Evolutionary conservation across 2,113 vertebrate species (phyloP).

Genomic region (Sisor rabdophorus): DNA sequence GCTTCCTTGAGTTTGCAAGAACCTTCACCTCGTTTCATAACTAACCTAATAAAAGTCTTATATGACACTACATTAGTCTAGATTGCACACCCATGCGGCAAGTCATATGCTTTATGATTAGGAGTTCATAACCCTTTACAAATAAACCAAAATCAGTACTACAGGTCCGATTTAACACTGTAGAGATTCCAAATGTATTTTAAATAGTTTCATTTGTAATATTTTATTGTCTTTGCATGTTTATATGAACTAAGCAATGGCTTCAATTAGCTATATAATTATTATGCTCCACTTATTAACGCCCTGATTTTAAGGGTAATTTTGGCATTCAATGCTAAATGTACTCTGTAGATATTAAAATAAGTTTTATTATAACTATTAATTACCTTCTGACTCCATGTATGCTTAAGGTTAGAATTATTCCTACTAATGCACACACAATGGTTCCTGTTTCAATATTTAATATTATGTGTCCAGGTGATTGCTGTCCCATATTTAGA

Average conservation of each 20-base stretch:
- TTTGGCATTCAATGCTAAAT: neutral
- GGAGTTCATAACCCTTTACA: neutral
- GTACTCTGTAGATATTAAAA: neutral
- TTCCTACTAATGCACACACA: neutral
- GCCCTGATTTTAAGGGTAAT: neutral
- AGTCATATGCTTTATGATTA: constrained; percentile 12
- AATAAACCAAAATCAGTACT: neutral
- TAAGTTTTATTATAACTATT: neutral
- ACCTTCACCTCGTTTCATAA: constrained; percentile 10
- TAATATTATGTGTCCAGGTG: neutral
- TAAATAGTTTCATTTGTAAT: neutral
- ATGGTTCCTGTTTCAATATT: neutral
- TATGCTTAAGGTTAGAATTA: neutral
- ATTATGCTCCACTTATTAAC: neutral
- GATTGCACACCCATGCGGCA: constrained; percentile 24
- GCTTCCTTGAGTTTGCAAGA: constrained; percentile 40
- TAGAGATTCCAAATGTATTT: neutral
- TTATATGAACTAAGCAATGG: neutral
- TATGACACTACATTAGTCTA: constrained; percentile 27
- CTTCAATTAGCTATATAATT: neutral
- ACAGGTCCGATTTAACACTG: neutral
- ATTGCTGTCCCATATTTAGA: neutral
- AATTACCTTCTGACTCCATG: no score
- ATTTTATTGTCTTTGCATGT: neutral
- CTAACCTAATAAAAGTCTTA: constrained; percentile 44